Evolutionary conservation across 2,888 invertebrate genomes (phyloP), one percentile per base, ranked within the genome.

Genomic region (Stomorhina lunata): DNA sequence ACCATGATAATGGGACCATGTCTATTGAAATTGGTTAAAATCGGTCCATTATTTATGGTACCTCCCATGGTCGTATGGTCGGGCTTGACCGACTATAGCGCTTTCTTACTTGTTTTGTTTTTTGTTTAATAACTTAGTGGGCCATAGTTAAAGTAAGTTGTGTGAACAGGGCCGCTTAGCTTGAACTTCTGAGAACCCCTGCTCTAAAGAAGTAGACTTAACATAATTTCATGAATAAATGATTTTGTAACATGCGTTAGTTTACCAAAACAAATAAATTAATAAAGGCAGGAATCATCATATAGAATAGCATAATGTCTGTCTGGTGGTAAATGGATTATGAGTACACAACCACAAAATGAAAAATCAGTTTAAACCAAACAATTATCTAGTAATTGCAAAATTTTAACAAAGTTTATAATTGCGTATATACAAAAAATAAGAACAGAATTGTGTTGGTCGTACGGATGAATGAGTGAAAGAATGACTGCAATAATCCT

Each of bases 371-470:
- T 57, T 61, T 66, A 9, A 29, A 7, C 37, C 10, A 61, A 25
- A 59, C 59, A 80, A n/a, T 63, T 50, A 48, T 9, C 32, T 53
- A 34, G 12, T 25, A 53, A 22, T 25, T 53, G 20, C 6, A 9
- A 10, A 2, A n/a, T 22, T 50, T 61, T 50, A 9, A 4, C 59
- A 27, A 61, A 45, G 10, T 68, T 65, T 65, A 69, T 75, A 80
- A 75, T 75, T 80, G 55, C 48, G 22, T 63, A 37, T 53, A 55
- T 34, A n/a, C n/a, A 73, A 72, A 73, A 66, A 66, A 73, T 53
- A 68, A 73, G 40, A 50, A 4, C 40, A 15, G 34, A 25, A 22
- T 55, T 65, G 29, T 17, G 20, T 45, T 17, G 29, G 50, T 40
- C 29, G 27, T 20, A 48, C 27, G 17, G 1, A 53, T 43, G 45